A percentile compares a stretch with the other conserved stretches of the same genome.
These are phyloP conservation scores for Podarcis muralis DNA, from an alignment of 2,113 vertebrate genomes.

Conservation along the genomic window DNA sequence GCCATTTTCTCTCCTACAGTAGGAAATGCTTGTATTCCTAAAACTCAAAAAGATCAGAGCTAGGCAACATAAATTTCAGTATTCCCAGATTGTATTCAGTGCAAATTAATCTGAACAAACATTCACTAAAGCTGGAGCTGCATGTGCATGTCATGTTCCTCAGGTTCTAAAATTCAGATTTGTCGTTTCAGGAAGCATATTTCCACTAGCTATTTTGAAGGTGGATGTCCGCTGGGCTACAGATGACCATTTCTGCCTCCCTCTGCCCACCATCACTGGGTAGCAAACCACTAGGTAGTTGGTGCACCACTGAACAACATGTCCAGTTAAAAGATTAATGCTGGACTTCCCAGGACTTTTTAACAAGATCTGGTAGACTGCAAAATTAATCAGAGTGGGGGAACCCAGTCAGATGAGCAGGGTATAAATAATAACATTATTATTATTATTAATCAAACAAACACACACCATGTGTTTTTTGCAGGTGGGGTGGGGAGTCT, in stretches of 20 bases:
- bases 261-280: too few relatives aligned
- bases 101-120: neutral
- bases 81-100: neutral
- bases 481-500: neutral
- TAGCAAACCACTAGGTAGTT: neutral
- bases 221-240: neutral
- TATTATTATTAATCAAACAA: neutral
- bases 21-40: neutral
- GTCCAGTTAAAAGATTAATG: neutral
- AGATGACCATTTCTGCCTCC: neutral
- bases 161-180: neutral
- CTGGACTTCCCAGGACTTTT: neutral
- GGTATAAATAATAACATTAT: too few relatives aligned
- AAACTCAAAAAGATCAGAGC: neutral
- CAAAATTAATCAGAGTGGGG: too few relatives aligned
- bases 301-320: neutral
- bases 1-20: neutral
- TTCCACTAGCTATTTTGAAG: neutral
- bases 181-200: neutral
- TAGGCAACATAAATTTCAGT: neutral
- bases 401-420: too few relatives aligned
- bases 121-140: neutral
- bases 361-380: neutral
- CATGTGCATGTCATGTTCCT: too few relatives aligned
- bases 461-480: neutral